phyloP scores from a whole-genome alignment of 2,797 vertebrate species.

The Leuciscus waleckii region DNA sequence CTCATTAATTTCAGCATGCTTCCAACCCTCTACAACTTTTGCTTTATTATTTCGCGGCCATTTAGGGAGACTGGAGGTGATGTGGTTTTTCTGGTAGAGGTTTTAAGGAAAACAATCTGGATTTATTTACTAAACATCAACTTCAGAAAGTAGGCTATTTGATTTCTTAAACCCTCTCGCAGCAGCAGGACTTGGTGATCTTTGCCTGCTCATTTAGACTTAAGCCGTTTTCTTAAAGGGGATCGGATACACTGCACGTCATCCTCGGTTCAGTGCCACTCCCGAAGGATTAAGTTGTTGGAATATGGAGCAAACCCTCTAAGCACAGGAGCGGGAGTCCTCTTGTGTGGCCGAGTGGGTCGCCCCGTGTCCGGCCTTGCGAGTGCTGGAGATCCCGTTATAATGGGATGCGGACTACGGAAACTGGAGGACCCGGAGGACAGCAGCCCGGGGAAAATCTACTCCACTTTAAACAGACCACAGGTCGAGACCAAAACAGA shows the following conservation, averaged over 20 bases:
- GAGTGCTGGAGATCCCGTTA: conserved; percentile 63
- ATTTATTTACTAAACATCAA: background rate
- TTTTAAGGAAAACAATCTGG: background rate
- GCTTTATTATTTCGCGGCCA: conserved; percentile 42
- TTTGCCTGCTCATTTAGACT: background rate
- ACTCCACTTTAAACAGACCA: conserved; percentile 94
- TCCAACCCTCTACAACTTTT: conserved; percentile 24
- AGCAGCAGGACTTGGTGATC: conserved; percentile 6
- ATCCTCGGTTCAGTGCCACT: conserved; percentile 18
- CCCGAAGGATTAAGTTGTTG: conserved; percentile 52
- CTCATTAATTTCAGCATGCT: conserved; percentile 44
- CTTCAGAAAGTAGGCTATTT: background rate
- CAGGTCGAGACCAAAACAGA: conserved; percentile 94
- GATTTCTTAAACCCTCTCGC: background rate
- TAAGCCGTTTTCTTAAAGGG: conserved; percentile 24
- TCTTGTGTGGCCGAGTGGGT: conserved; percentile 61
- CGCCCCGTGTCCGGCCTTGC: conserved; percentile 67
- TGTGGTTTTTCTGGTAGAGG: background rate
- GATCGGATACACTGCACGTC: conserved; percentile 12
- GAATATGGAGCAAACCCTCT: conserved; percentile 58
- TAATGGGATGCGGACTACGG: conserved; percentile 96
- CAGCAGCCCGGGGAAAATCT: conserved; percentile 97
- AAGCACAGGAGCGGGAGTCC: conserved; percentile 49
- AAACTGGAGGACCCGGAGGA: conserved; percentile 97
- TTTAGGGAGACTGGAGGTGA: background rate